Percentiles rank a stretch among this genome's conserved stretches.
These are phyloP conservation scores for Tyria jacobaeae DNA, from an alignment of 2,888 invertebrate species.

Conservation along the genomic window DNA sequence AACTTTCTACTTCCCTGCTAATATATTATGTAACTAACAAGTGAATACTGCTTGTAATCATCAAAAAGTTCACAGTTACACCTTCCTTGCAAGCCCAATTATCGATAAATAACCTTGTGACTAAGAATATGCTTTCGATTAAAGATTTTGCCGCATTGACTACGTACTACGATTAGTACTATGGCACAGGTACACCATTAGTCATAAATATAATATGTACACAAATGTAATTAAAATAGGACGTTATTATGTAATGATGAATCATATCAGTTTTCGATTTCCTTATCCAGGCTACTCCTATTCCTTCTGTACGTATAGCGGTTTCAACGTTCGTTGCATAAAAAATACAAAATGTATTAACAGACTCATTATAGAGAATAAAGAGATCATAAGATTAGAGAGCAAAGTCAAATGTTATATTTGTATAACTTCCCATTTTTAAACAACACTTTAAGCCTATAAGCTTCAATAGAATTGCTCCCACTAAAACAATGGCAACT, in stretches of 20 bases:
- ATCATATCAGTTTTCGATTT: too few species aligned
- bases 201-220: too few species aligned
- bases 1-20: slow-evolving; percentile 12
- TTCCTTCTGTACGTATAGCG: neutral
- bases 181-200: neutral
- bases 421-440: neutral
- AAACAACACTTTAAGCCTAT: slow-evolving; percentile 24
- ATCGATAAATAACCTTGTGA: neutral
- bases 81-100: neutral
- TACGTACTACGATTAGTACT: neutral
- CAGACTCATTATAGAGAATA: neutral
- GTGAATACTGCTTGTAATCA: neutral
- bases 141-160: too few species aligned
- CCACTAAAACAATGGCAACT: slow-evolving; percentile 64
- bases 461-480: slow-evolving; percentile 36
- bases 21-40: slow-evolving; percentile 8
- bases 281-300: neutral
- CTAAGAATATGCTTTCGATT: too few species aligned
- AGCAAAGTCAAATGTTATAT: neutral
- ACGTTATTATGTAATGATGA: too few species aligned
- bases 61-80: neutral
- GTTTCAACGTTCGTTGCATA: neutral
- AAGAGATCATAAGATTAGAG: neutral
- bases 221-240: too few species aligned
- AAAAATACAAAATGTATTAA: neutral